Base-by-base conservation (phyloP, 2,888 invertebrate species). In the Gastrophysa polygoni region DNA sequence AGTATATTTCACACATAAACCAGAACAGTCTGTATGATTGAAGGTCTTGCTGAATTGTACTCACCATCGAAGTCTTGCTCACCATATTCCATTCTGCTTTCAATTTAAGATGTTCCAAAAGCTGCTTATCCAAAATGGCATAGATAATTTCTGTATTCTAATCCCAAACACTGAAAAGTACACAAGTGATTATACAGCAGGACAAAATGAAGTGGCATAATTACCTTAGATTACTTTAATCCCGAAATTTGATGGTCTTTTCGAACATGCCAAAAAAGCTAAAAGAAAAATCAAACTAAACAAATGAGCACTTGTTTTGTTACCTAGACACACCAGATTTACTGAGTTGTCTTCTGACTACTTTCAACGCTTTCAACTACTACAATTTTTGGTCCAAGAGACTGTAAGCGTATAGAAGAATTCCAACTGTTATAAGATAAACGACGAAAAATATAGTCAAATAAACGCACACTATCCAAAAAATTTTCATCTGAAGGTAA, bases 291-390 rank as follows among this genome's bases (percentile, higher is more conserved):
- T 71, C 69, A 71, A 74, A 75, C 71, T 73, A 73, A 73, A 71
- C 71, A 71, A 71, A 71, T 68, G 38, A 64, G 67, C 66, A 67
- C 67, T 75, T 76, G 77, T 76, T 75, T 75, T 69, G 75, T 76
- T 75, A 63, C 73, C 72, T 71, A 62, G 64, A 57, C 69, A 68
- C 72, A 67, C 73, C 71, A 21, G 38, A 32, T 38, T 56, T 11
- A 32, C 32, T 32, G 32, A 10, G 11, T 32, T 8, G 11, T 32
- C 32, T 32, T 32, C 11, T 32, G 2, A 11, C 32, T 10, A 32
- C 10, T 32, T 32, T 32, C 6, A 11, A 10, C 11, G 7, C 2
- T 10, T 11, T 38, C 14, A 38, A n/a, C 7, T 10, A 2, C 11
- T 11, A 32, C 2, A 38, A 10, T n/a, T 14, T 14, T 38, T 38